Conservation (phyloP, 2,113 vertebrate genomes). For the Dipodomys spectabilis region DNA sequence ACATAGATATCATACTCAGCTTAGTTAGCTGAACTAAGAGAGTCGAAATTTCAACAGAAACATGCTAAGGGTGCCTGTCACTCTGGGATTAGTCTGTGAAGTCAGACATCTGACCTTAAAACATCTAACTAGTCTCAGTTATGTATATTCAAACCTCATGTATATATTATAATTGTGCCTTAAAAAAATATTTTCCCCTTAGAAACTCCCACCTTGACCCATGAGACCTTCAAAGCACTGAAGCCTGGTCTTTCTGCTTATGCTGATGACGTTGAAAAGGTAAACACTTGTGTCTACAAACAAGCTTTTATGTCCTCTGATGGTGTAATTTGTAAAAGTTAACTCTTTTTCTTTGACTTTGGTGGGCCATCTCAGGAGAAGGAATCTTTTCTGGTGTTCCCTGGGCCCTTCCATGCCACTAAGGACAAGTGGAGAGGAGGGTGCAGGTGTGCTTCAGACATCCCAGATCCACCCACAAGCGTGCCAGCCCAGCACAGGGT, state of each 20-base stretch:
- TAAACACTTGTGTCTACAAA: constrained; percentile 66
- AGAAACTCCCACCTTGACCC: constrained; percentile 91
- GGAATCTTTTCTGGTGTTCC: background rate
- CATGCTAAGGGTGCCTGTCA: background rate
- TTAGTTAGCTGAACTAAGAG: background rate
- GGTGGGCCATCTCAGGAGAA: background rate
- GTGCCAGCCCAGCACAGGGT: no score
- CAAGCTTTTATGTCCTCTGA: background rate
- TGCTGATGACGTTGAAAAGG: constrained; percentile 94
- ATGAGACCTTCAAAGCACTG: constrained; percentile 94
- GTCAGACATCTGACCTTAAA: background rate
- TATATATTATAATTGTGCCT: background rate
- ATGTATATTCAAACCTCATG: background rate
- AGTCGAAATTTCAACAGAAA: background rate
- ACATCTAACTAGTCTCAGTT: background rate
- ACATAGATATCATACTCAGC: background rate
- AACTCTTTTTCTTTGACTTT: background rate
- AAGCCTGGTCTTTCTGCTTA: constrained; percentile 96
- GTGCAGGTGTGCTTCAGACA: background rate
- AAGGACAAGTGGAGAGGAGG: background rate
- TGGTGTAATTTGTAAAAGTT: background rate
- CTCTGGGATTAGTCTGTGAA: background rate
- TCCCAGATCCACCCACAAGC: no score
- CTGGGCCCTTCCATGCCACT: accelerated
- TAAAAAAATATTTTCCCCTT: constrained; percentile 61